Base-by-base conservation (phyloP, 2,797 vertebrate species). In the Gallirallus australis region DNA sequence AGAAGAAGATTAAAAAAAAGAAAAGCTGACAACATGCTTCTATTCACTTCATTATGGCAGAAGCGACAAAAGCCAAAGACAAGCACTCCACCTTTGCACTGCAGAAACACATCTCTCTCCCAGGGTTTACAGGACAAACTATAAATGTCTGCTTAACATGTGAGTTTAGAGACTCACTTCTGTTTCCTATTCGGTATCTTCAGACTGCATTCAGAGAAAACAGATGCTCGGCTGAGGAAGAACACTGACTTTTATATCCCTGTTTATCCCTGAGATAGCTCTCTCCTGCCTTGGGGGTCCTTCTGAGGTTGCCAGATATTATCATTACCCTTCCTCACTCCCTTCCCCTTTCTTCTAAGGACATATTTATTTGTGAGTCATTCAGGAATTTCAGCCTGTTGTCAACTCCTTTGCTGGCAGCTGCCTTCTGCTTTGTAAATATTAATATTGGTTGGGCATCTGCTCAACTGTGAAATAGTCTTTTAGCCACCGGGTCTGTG, bases 401-500 rank as follows among this genome's bases (percentile, higher is more conserved):
- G 35, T 78, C 48, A 80, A 68, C 57, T 37, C 73, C 16, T 8
- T 31, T 79, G 52, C 61, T 84, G 90, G 54, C 50, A 90, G 65
- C 50, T 86, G 83, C 82, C 82, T 93, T 83, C 88, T 90, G 77
- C 77, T 92, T 93, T 92, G 77, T 89, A 96, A 96, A 96, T 92
- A 95, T 93, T 95, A 92, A 82, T 84, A 89, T 45, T 86, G 42
- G 70, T 82, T 86, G 82, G 77, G 66, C 59, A 94, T 42, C 83
- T 84, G 88, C 73, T 96, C 90, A 89, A 78, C 73, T 86, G 88
- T 90, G 66, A 95, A 96, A 97, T 47, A 93, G 90, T 72, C 73
- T 90, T 90, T 93, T 82, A 94, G 77, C 37, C 68, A 96, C 65
- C 6, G 6, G 42, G 59, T 79, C 70, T 84, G 54, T 37, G 42